Evolutionary conservation across 2,888 invertebrate species (phyloP), one percentile per base, ranked within the genome.

Genomic region (Drosophila emarginata): DNA sequence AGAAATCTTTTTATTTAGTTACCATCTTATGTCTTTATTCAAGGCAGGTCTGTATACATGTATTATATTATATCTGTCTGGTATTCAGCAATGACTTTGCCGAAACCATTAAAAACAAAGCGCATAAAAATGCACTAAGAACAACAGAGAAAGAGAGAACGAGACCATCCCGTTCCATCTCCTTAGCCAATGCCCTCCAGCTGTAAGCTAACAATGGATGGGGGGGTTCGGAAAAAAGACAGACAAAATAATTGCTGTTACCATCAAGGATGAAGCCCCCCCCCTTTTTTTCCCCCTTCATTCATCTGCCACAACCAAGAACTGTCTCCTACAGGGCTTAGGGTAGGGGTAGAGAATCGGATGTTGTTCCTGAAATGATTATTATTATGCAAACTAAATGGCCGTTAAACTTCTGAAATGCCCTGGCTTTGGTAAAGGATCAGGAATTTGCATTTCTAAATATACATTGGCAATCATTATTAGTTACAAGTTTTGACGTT

Each of bases 361-460:
- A 74, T 64, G 74, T 67, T 67, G 62, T 61, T 57, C 58, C 23
- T 40, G 61, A 58, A 74, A 61, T 61, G 64, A 74, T 71, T 64
- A 71, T 71, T 60, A 63, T 75, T 72, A 81, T 82, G 81, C 73
- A 71, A 83, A 76, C 79, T 71, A 65, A 83, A 78, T 74, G 74
- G 60, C 71, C 64, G 56, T 18, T 60, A 53, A 76, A 76, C 65
- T 53, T 54, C 21, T 45, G 56, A 64, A 51, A 50, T 45, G 45
- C 45, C 45, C 21, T 45, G 65, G 75, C 77, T 77, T 77, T 70
- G 58, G 28, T 18, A 50, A 45, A 63, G 74, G 66, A 67, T 80
- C 73, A 79, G 50, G 67, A 81, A 86, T 87, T 87, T 87, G 77
- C 82, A 84, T 87, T 84, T 82, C 57, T 81, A 84, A 79, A 84